Percentiles rank a stretch among this genome's conserved stretches.
phyloP scores from a whole-genome alignment of 2,888 invertebrate genomes.

The Colostygia pectinataria region DNA sequence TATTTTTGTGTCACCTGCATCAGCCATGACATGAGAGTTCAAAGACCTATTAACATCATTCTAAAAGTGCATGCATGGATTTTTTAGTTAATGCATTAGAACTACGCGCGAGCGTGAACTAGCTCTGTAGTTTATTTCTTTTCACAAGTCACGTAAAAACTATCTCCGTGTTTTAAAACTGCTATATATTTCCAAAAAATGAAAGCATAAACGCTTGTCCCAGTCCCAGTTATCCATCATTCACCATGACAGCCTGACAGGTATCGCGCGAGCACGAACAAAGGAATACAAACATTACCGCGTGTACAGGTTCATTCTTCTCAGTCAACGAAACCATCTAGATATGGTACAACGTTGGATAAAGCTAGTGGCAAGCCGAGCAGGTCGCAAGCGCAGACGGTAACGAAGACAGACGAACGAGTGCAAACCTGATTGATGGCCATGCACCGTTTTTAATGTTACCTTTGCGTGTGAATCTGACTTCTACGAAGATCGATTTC shows the following conservation, averaged over 20 bases:
- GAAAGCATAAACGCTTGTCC: not conserved
- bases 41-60: no score
- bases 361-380: not conserved
- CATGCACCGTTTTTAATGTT: not conserved
- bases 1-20: no score
- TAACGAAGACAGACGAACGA: constrained; percentile 7
- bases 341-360: not conserved
- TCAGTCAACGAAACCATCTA: constrained; percentile 3
- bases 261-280: not conserved
- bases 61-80: no score
- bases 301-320: constrained; percentile 5
- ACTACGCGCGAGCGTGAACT: no score
- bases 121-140: no score
- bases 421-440: constrained; percentile 1
- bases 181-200: not conserved
- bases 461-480: no score
- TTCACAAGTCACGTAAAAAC: not conserved
- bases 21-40: no score
- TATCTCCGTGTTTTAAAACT: no score
- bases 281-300: not conserved
- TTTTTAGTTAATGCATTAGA: no score
- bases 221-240: not conserved
- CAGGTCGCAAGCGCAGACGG: not conserved
- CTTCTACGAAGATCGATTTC: not conserved
- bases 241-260: not conserved